Evolutionary conservation across 1,140 invertebrate species (phyloP), one percentile per base, ranked within the genome.

Genomic region (Sycophila sp.): DNA sequence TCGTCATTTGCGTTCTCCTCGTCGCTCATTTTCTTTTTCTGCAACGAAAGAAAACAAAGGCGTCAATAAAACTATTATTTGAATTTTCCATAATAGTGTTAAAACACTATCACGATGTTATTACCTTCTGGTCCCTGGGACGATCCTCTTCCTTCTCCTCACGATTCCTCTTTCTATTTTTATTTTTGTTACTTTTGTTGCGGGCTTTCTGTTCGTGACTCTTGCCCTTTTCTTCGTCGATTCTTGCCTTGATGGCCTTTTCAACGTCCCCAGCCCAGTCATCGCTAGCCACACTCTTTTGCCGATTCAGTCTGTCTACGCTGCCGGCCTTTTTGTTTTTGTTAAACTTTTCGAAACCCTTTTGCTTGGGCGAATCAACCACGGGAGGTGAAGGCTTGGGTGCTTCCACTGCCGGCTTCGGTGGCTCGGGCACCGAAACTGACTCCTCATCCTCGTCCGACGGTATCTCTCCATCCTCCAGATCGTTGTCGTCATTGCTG

Each of bases 181-280:
- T 83, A 62, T 78, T 76, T 58, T 80, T 82, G 24, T 75, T 85
- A 4, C 34, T 62, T 30, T 58, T 72, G 75, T 72, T 85, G 74
- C 77, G 91, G 79, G 72, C 81, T 81, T 73, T 87, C 80, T 80
- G 88, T 83, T 83, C 90, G 87, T 82, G 90, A 82, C 73, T 78
- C 62, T 84, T 83, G 17, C 73, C 72, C 56, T 80, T 79, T 62
- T 89, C 87, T 56, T 88, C 88, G 5, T 87, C 86, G 65, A 90
- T 75, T 5, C 89, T 91, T 72, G 90, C 91, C 55, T 90, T 89
- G 49, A 94, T 90, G 26, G 91, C 90, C 81, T 93, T 93, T 77
- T 94, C 92, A 73, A 94, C 91, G 81, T 90, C 91, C 26, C 90
- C 89, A 42, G 92, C 92, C 86, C 92, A 93, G 84, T 94, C 92